phyloP scores from a whole-genome alignment of 2,888 invertebrate genomes.

The Oasisia sp. region DNA sequence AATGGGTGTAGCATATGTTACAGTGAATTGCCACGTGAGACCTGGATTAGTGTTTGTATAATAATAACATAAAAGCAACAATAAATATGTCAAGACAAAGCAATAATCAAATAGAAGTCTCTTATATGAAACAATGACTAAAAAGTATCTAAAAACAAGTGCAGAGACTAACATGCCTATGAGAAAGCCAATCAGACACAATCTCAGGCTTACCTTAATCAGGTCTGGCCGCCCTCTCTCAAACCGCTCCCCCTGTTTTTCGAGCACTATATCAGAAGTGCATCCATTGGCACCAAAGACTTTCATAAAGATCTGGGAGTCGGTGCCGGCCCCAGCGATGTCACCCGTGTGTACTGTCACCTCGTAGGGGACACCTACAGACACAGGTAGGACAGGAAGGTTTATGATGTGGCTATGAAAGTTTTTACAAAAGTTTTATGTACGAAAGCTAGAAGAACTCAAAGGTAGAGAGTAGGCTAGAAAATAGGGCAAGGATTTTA shows the following conservation, averaged over 20 bases:
- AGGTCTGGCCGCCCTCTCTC: constrained; percentile 60
- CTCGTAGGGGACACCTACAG: constrained; percentile 63
- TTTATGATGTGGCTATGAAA: too few relatives aligned
- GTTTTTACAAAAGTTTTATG: too few relatives aligned
- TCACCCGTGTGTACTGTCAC: constrained; percentile 62
- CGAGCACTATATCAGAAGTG: constrained; percentile 53
- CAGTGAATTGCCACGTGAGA: too few relatives aligned
- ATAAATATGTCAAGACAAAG: too few relatives aligned
- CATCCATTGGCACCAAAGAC: constrained; percentile 60
- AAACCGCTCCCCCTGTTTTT: constrained; percentile 61
- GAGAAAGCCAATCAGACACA: background rate
- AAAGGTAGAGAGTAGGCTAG: background rate
- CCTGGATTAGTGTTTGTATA: too few relatives aligned
- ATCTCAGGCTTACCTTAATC: constrained; percentile 49
- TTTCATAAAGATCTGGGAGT: constrained; percentile 57
- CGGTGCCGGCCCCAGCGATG: constrained; percentile 60
- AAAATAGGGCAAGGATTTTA: too few relatives aligned
- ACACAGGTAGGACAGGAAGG: background rate
- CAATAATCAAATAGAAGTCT: too few relatives aligned
- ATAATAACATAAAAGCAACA: too few relatives aligned
- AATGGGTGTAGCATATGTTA: too few relatives aligned
- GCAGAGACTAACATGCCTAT: background rate
- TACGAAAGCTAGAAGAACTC: background rate
- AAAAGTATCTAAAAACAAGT: background rate
- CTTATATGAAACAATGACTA: too few relatives aligned